Evolutionary conservation across 1,140 invertebrate species (phyloP), one percentile per base, ranked within the genome.

Genomic region (Aleiodes sp.): DNA sequence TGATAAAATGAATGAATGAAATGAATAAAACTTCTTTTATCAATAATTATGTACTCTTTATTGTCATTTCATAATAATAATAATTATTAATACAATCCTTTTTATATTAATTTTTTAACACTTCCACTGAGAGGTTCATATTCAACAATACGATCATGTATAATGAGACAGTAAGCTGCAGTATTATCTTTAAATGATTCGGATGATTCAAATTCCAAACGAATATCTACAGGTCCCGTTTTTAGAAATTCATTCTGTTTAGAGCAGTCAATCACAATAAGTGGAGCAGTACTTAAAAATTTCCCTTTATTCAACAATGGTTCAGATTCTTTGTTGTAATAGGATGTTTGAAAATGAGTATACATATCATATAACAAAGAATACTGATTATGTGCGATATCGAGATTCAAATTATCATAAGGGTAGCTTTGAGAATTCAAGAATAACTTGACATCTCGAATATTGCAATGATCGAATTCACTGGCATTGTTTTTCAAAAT

Each of bases 391-490:
- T 73, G 63, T 52, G 4, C n/a, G 72, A 76, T 70, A 56, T 82
- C 68, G n/a, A 76, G 57, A 62, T 78, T 75, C 8, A 80, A 35
- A 71, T 79, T 75, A 10, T 75, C 71, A 65, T 79, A 80, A 0
- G 78, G 78, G 68, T 75, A 80, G 39, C 56, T 71, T 69, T 73
- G 46, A 9, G 75, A 79, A 73, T 82, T 83, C 14, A 83, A 65
- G 67, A 76, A 76, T 8, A 83, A 12, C 41, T 78, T 76, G 0
- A 80, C 57, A 70, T 78, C 67, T 10, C 33, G 41, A 6, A 78
- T 12, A 21, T 72, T 39, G 46, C 74, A 75, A 57, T 70, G 43
- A 73, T 78, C 72, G 61, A 80, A 79, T 10, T 28, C 21, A n/a
- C 52, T 57, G 1, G 52, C 52, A 71, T 35, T 57, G n/a, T 26